phyloP scores from a whole-genome alignment of 23 tunicate genomes.

The Halocynthia roretzi region DNA sequence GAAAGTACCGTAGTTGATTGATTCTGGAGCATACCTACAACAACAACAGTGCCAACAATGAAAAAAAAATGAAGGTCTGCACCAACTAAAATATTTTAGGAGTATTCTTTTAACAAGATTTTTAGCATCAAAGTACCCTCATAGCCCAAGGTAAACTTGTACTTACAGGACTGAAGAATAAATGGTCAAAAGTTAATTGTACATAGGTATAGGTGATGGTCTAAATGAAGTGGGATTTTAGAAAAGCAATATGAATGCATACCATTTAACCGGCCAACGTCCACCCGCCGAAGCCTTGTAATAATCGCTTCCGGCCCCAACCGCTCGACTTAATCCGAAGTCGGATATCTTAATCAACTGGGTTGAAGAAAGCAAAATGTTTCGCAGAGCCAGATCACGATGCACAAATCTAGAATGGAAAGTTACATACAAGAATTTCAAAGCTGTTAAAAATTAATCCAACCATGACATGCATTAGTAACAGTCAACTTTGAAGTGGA shows the following conservation, averaged over 20 bases:
- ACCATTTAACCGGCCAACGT: constrained; percentile 99
- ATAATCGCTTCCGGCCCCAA: constrained; percentile 90
- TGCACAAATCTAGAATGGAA: constrained; percentile 71
- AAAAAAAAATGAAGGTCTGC: too few species aligned
- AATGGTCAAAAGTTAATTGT: too few species aligned
- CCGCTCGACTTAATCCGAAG: constrained; percentile 96
- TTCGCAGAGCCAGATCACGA: constrained; percentile 95
- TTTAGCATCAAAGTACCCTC: too few species aligned
- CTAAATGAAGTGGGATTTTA: background rate
- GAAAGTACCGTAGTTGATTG: constrained; percentile 96
- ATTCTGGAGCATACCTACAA: constrained; percentile 96
- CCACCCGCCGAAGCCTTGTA: constrained; percentile 98
- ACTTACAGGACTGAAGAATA: too few species aligned
- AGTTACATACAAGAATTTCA: too few species aligned
- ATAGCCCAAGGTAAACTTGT: too few species aligned
- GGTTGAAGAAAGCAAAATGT: constrained; percentile 77
- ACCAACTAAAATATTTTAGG: too few species aligned
- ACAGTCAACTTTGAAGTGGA: too few species aligned
- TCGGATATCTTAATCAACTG: constrained; percentile 95
- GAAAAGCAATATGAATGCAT: constrained; percentile 1
- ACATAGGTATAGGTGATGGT: too few species aligned
- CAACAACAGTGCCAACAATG: too few species aligned
- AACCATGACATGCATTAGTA: too few species aligned
- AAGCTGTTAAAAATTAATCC: too few species aligned
- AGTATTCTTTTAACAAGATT: background rate